A percentile compares a stretch with the other conserved stretches of the same genome.
Conservation (phyloP, 2,797 vertebrate genomes). For the Limosa lapponica region DNA sequence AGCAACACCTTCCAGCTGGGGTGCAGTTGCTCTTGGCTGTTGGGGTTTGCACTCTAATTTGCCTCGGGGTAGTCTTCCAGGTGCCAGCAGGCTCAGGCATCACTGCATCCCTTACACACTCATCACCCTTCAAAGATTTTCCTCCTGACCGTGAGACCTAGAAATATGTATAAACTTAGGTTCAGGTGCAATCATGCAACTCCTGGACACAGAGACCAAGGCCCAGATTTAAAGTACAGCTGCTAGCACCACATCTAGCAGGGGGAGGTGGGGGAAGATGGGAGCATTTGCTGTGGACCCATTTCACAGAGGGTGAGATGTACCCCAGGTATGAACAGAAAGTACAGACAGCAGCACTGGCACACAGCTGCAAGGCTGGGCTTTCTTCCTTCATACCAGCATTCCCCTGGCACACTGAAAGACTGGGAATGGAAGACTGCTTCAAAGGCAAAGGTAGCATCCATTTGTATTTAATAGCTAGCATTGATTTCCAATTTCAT, state of each 20-base stretch:
- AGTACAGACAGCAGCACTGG: not conserved
- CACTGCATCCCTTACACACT: not conserved
- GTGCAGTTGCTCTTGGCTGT: not conserved
- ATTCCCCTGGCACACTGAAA: not conserved
- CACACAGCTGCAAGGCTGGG: not conserved
- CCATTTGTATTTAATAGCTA: constrained; percentile 58
- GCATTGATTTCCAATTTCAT: constrained; percentile 67
- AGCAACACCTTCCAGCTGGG: not conserved
- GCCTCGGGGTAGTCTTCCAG: not conserved
- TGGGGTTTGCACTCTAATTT: not conserved
- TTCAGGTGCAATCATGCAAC: not conserved
- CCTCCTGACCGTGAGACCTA: not conserved
- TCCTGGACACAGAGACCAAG: not conserved
- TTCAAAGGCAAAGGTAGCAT: constrained; percentile 1
- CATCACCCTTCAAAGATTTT: not conserved
- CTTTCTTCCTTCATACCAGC: not conserved
- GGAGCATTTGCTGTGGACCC: not conserved
- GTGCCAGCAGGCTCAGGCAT: not conserved
- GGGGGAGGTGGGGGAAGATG: not conserved
- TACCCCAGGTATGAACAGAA: not conserved
- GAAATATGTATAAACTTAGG: not conserved
- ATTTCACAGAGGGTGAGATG: not conserved
- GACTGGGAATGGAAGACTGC: not conserved
- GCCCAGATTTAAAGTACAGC: not conserved
- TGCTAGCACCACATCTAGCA: not conserved